Percentiles rank a stretch among this genome's conserved stretches.
phyloP scores from a whole-genome alignment of 1,140 invertebrate species.

The Achroia grisella region DNA sequence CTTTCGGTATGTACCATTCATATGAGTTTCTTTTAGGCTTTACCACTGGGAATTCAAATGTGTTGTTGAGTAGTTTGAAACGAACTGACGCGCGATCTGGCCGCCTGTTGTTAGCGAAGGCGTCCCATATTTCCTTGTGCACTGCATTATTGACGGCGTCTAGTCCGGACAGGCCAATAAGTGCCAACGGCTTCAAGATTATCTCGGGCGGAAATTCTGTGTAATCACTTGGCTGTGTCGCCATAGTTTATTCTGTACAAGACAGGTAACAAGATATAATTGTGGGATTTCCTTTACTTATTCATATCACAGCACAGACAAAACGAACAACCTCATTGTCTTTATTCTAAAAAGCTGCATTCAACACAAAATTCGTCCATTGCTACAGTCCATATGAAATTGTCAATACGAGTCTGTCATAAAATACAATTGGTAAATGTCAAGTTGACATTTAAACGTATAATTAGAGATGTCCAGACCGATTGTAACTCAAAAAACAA shows the following conservation, averaged over 20 bases:
- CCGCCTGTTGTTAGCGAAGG: conserved; percentile 87
- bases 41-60: conserved; percentile 90
- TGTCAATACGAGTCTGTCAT: too few species aligned
- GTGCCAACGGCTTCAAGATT: conserved; percentile 84
- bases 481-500: too few species aligned
- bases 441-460: too few species aligned
- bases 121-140: conserved; percentile 94
- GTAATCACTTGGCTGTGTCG: conserved; percentile 68
- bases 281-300: conserved; percentile 4
- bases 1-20: conserved; percentile 97
- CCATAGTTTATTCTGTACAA: conserved; percentile 31
- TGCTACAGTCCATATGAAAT: too few species aligned
- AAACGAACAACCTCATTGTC: too few species aligned
- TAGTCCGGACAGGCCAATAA: conserved; percentile 90
- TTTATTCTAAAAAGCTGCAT: too few species aligned
- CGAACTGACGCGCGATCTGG: conserved; percentile 87
- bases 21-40: conserved; percentile 94
- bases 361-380: too few species aligned
- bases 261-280: background rate
- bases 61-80: conserved; percentile 85
- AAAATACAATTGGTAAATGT: too few species aligned
- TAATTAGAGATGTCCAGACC: too few species aligned
- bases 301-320: conserved; percentile 22
- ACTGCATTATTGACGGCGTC: conserved; percentile 88
- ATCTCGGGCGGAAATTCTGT: conserved; percentile 85